phyloP scores from a whole-genome alignment of 1,140 invertebrate species.

The Papilio xuthus region DNA sequence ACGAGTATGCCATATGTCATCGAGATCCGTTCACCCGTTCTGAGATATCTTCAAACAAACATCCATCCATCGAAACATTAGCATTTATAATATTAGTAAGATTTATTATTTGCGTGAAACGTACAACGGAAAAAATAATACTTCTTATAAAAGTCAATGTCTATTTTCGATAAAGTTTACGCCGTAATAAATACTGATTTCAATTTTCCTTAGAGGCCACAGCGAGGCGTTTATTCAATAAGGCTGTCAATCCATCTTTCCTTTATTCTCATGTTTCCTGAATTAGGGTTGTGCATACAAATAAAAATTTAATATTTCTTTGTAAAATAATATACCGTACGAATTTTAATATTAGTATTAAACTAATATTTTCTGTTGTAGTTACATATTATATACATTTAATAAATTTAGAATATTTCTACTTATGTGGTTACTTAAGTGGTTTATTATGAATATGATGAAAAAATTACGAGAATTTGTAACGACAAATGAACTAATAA shows the following conservation, averaged over 20 bases:
- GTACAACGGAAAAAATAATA: background rate
- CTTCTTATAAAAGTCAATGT: slow-evolving; percentile 3
- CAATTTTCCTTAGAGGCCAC: slow-evolving; percentile 13
- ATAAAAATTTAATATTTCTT: background rate
- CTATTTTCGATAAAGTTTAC: slow-evolving; percentile 10
- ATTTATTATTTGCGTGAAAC: background rate
- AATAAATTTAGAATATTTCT: too few species aligned
- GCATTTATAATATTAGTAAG: too few species aligned
- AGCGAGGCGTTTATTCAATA: slow-evolving; percentile 22
- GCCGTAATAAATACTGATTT: slow-evolving; percentile 21
- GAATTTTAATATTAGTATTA: background rate
- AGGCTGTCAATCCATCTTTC: slow-evolving; percentile 18
- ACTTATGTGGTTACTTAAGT: background rate
- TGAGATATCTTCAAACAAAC: too few species aligned
- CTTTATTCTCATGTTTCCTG: slow-evolving; percentile 20
- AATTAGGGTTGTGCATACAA: background rate
- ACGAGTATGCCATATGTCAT: too few species aligned
- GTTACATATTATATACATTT: too few species aligned
- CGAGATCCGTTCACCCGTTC: too few species aligned
- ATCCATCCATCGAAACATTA: too few species aligned
- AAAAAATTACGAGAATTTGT: background rate
- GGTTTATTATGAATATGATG: background rate
- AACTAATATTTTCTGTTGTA: background rate
- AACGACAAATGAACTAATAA: too few species aligned
- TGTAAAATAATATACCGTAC: background rate